Evolutionary conservation across 1,140 invertebrate species (phyloP).

Genomic region (Anastrepha ludens): DNA sequence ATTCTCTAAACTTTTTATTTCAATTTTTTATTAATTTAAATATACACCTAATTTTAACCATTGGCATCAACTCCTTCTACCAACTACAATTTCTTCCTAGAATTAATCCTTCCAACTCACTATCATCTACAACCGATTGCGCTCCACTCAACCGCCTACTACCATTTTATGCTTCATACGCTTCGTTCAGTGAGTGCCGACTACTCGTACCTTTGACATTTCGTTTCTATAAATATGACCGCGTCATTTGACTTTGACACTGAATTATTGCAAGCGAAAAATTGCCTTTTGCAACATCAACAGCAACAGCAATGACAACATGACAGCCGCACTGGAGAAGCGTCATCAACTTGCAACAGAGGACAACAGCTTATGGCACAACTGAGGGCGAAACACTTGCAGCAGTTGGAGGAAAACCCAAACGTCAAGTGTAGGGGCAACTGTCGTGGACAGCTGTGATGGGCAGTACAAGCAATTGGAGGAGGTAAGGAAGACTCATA

Average conservation of each 20-base stretch:
- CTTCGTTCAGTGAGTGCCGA: not conserved
- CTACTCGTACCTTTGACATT: conserved; percentile 50
- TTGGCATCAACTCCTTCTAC: not conserved
- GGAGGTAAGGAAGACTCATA: not conserved
- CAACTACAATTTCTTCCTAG: not conserved
- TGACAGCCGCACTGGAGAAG: not conserved
- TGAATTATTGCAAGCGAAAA: conserved; percentile 51
- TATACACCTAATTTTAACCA: too few species aligned
- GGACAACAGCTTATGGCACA: not conserved
- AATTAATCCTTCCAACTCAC: not conserved
- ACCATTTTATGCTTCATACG: not conserved
- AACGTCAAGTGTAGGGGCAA: not conserved
- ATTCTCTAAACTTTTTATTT: too few species aligned
- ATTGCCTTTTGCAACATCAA: conserved; percentile 38
- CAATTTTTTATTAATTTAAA: too few species aligned
- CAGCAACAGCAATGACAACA: not conserved
- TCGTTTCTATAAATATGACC: conserved; percentile 53
- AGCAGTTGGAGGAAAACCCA: not conserved
- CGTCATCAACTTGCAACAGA: not conserved
- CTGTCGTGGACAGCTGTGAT: conserved; percentile 32
- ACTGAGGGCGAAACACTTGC: not conserved
- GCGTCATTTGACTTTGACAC: conserved; percentile 51
- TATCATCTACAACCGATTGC: not conserved
- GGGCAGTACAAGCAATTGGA: not conserved
- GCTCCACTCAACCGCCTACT: not conserved